Evolutionary conservation across 2,113 vertebrate genomes (phyloP), one percentile per base, ranked within the genome.

Genomic region (Campylomormyrus tamandua): DNA sequence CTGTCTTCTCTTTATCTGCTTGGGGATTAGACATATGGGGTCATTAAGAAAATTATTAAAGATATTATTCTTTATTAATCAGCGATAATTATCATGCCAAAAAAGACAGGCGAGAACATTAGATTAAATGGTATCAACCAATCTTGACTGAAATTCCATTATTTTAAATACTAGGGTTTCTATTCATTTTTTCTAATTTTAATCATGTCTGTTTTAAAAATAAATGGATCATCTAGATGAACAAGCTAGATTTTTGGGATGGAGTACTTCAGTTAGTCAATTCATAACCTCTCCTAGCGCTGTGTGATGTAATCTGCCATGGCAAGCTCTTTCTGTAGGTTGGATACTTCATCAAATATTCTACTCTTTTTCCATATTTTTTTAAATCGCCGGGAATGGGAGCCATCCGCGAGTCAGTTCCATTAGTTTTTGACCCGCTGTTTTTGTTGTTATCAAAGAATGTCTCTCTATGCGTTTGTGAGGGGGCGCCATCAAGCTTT

Each of bases 21-120:
- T 87, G 85, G 7, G 24, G 15, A 53, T 87, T 52, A 53, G 48
- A 31, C 35, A 39, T 53, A 53, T 21, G n/a, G 5, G 39, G 53
- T 39, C 53, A 88, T 88, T 66, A 88, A 46, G 53, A 66, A 66
- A 58, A 62, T 66, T 88, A 58, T 50, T n/a, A 77, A 77, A 80
- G 66, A 39, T 31, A 52, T 80, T 39, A 80, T 80, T 88, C 3
- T 89, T 77, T 50, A 35, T 39, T 50, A 9, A 77, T 74, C 88
- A 89, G 10, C 2, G 13, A 35, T 27, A 49, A 27, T 77, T 80
- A 35, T 74, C 11, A 11, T 52, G 27, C 56, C 24, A n/a, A 77
- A 89, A 27, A 49, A 74, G 24, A 31, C 35, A 88, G 56, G 31
- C 56, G 24, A 42, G 42, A 46, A 46, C 10, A 45, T 66, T 88